These are phyloP conservation scores for Ophion costatus DNA, from an alignment of 2,888 invertebrate genomes.

Conservation along the genomic window DNA sequence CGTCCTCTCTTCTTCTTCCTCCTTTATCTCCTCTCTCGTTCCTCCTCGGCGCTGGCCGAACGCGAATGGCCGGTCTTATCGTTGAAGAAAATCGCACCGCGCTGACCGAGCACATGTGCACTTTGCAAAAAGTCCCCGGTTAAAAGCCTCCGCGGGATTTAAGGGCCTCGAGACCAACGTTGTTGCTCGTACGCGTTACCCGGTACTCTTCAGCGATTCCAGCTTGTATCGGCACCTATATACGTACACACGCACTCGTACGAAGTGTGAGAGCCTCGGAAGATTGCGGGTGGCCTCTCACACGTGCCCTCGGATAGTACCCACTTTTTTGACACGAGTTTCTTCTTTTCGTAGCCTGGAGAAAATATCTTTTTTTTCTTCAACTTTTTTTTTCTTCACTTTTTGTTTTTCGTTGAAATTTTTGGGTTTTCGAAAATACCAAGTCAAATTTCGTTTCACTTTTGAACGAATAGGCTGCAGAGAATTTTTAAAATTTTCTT, in stretches of 20 bases:
- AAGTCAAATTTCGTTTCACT: too few relatives aligned
- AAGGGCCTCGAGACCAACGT: slow-evolving; percentile 36
- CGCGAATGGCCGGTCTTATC: slow-evolving; percentile 77
- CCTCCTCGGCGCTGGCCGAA: slow-evolving; percentile 49
- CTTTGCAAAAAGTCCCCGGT: slow-evolving; percentile 76
- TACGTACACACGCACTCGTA: background rate
- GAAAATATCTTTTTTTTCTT: background rate
- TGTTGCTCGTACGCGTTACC: slow-evolving; percentile 51
- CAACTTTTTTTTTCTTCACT: background rate
- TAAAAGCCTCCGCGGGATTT: slow-evolving; percentile 64
- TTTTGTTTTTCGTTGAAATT: background rate
- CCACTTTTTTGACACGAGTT: slow-evolving; percentile 7
- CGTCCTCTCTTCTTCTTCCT: slow-evolving; percentile 42
- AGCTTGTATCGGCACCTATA: background rate
- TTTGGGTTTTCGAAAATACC: too few relatives aligned
- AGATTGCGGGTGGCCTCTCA: slow-evolving; percentile 69
- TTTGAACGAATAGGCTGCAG: too few relatives aligned
- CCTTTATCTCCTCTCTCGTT: slow-evolving; percentile 33
- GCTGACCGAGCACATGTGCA: slow-evolving; percentile 80
- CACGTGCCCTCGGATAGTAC: background rate
- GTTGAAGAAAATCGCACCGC: slow-evolving; percentile 76
- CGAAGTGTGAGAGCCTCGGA: slow-evolving; percentile 37
- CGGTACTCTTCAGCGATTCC: slow-evolving; percentile 44
- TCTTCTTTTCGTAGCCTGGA: background rate
- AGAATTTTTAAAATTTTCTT: too few relatives aligned